Conservation (phyloP, 2,888 invertebrate genomes). For the Harmothoe impar region DNA sequence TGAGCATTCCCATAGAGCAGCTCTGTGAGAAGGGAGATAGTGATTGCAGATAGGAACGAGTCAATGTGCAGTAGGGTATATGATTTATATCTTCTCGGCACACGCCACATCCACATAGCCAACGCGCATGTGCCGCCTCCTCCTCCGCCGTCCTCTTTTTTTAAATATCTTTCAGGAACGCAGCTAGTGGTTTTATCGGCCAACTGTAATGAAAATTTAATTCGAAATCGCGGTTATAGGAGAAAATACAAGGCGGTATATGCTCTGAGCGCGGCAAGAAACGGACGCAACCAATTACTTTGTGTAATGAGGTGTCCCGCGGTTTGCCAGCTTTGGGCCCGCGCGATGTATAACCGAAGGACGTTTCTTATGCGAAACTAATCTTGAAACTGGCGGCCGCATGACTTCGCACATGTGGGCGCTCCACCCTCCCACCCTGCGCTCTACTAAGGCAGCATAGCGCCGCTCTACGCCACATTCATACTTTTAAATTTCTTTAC, state of each 20-base stretch:
- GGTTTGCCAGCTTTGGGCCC: conserved; percentile 35
- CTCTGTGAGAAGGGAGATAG: conserved; percentile 25
- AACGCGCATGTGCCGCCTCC: not conserved
- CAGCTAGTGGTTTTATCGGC: conserved; percentile 43
- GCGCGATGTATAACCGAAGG: conserved; percentile 38
- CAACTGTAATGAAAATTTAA: conserved; percentile 62
- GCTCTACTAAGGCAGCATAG: not conserved
- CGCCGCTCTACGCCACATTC: not conserved
- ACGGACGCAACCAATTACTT: conserved; percentile 54
- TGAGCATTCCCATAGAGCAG: not conserved
- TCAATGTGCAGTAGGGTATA: conserved; percentile 37
- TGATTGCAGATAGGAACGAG: conserved; percentile 29
- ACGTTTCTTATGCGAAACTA: conserved; percentile 50
- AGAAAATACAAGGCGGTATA: conserved; percentile 61
- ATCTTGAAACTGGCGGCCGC: conserved; percentile 47
- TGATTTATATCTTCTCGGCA: conserved; percentile 42
- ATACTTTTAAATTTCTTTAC: conserved; percentile 34
- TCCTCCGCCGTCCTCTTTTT: not conserved
- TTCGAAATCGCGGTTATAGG: conserved; percentile 57
- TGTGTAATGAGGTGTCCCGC: conserved; percentile 51
- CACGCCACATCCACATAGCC: not conserved
- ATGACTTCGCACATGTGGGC: conserved; percentile 38
- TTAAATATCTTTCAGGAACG: conserved; percentile 49
- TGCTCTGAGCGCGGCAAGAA: conserved; percentile 49
- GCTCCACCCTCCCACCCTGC: not conserved